These are phyloP conservation scores for Phylloscopus collybita DNA, from an alignment of 2,797 vertebrate genomes.

Conservation along the genomic window DNA sequence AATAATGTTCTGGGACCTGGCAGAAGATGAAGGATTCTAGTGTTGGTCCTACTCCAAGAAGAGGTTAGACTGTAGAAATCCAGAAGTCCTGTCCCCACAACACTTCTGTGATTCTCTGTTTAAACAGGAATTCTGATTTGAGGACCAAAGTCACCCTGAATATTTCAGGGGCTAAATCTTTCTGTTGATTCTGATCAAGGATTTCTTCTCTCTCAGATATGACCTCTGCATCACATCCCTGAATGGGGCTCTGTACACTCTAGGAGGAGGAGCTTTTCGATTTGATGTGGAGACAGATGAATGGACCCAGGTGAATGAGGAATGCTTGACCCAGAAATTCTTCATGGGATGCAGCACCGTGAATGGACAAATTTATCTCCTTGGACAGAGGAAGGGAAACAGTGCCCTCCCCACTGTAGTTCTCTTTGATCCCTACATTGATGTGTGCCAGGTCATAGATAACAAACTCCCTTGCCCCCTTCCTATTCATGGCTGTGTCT, in stretches of 20 bases:
- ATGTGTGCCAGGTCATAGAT: constrained; percentile 83
- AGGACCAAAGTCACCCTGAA: background rate
- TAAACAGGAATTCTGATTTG: background rate
- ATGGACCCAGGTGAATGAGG: constrained; percentile 85
- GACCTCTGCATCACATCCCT: constrained; percentile 88
- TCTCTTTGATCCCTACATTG: constrained; percentile 86
- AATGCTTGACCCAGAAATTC: constrained; percentile 83
- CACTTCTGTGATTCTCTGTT: background rate
- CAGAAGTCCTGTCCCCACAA: background rate
- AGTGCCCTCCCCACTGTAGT: constrained; percentile 79
- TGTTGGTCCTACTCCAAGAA: background rate
- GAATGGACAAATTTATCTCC: constrained; percentile 84
- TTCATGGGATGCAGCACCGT: constrained; percentile 86
- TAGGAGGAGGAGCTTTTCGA: constrained; percentile 85
- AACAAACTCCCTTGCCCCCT: constrained; percentile 84
- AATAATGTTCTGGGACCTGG: background rate
- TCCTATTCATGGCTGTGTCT: constrained; percentile 84
- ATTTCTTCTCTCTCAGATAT: constrained; percentile 78
- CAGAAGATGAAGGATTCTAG: background rate
- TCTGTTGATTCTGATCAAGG: background rate
- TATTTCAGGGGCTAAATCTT: background rate
- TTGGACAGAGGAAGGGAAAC: constrained; percentile 85
- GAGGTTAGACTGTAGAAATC: background rate
- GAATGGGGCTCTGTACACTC: constrained; percentile 86
- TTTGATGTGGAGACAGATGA: constrained; percentile 86